phyloP scores from a whole-genome alignment of 1,140 invertebrate species.

The Druon quercuslanigerum region DNA sequence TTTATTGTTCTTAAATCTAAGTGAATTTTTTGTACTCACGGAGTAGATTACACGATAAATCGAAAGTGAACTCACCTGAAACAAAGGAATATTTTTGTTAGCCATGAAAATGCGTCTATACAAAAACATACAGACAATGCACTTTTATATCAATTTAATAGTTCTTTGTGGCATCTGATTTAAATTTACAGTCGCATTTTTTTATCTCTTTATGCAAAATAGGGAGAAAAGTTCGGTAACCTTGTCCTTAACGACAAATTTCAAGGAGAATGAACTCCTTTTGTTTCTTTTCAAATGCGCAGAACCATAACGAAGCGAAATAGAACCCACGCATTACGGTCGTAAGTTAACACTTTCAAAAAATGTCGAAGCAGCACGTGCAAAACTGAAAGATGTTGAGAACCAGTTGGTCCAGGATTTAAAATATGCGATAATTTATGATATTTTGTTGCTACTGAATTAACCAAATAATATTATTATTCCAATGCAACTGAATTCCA shows the following conservation, averaged over 20 bases:
- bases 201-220: background rate
- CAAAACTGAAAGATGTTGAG: background rate
- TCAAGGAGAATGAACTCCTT: slow-evolving; percentile 1
- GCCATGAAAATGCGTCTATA: no score
- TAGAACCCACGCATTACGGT: background rate
- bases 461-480: no score
- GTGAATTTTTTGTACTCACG: no score
- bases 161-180: background rate
- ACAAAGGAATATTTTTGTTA: background rate
- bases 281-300: slow-evolving; percentile 1
- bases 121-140: background rate
- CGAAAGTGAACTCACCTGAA: background rate
- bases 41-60: no score
- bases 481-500: no score
- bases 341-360: background rate
- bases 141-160: background rate
- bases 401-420: no score
- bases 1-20: no score
- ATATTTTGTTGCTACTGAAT: no score
- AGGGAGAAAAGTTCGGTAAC: background rate
- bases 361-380: background rate
- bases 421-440: no score
- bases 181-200: background rate
- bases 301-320: background rate
- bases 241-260: slow-evolving; percentile 12